These are phyloP conservation scores for Cuculus canorus DNA, from an alignment of 2,797 vertebrate genomes.

Conservation along the genomic window DNA sequence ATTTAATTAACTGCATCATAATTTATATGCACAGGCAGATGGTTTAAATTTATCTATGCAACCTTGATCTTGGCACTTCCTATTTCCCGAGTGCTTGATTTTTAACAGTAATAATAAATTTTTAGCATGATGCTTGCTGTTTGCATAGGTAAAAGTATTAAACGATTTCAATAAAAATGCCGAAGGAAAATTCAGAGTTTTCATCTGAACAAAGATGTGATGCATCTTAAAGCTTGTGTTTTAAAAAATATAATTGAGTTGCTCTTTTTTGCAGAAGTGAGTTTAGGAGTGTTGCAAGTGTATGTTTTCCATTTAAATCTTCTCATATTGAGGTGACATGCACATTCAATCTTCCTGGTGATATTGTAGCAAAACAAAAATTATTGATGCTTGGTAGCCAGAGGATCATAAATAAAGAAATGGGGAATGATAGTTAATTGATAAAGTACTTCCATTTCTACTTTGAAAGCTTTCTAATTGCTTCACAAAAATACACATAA, in stretches of 20 bases:
- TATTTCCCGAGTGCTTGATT: background rate
- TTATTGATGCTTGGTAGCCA: conserved; percentile 89
- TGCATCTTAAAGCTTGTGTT: conserved; percentile 13
- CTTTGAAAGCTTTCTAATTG: conserved; percentile 66
- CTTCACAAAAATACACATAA: conserved; percentile 30
- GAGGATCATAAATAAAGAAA: conserved; percentile 90
- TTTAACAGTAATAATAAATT: background rate
- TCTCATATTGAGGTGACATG: conserved; percentile 84
- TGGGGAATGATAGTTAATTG: conserved; percentile 92
- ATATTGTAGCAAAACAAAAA: conserved; percentile 87
- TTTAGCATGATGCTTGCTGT: background rate
- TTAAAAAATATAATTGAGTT: conserved; percentile 37
- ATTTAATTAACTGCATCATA: background rate
- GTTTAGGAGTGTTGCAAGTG: conserved; percentile 84
- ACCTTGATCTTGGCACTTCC: background rate
- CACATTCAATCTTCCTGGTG: conserved; percentile 90
- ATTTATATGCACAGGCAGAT: background rate
- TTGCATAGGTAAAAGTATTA: background rate
- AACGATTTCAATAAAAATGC: background rate
- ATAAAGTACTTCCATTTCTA: conserved; percentile 85
- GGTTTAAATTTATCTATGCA: background rate
- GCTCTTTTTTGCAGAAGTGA: conserved; percentile 74
- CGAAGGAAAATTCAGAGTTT: background rate
- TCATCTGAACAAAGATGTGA: background rate
- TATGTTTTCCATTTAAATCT: conserved; percentile 91